Conservation (phyloP, 2,113 vertebrate species). For the Cheilinus undulatus region DNA sequence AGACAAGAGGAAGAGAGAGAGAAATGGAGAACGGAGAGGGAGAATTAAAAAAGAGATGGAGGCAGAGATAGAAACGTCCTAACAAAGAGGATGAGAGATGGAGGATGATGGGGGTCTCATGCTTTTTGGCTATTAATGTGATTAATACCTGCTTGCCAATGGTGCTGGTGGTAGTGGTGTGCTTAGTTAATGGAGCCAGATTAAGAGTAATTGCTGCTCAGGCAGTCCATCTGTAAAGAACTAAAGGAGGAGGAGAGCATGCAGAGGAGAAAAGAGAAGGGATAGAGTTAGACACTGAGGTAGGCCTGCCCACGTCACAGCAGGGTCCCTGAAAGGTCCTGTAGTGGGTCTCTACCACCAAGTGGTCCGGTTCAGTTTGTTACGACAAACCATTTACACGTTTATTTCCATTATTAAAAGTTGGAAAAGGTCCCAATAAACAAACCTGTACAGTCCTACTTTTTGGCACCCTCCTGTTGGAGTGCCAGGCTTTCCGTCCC, state of each 20-base stretch:
- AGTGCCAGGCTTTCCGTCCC: too few relatives aligned
- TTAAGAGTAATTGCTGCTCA: conserved; percentile 73
- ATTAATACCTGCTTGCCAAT: conserved; percentile 69
- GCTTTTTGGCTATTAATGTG: conserved; percentile 76
- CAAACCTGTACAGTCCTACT: too few relatives aligned
- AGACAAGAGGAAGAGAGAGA: background rate
- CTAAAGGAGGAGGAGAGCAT: conserved; percentile 51
- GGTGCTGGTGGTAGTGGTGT: conserved; percentile 20
- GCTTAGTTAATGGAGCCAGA: conserved; percentile 73
- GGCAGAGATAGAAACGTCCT: background rate
- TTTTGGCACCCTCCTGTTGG: too few relatives aligned
- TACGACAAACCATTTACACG: too few relatives aligned
- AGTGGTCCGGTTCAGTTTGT: too few relatives aligned
- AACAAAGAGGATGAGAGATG: conserved; percentile 22
- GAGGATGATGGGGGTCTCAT: conserved; percentile 39
- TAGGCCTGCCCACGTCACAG: too few relatives aligned
- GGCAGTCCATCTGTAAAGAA: conserved; percentile 43
- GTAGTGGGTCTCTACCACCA: too few relatives aligned
- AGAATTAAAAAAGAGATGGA: conserved; percentile 4
- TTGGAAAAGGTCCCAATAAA: too few relatives aligned
- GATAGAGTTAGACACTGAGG: conserved; percentile 5
- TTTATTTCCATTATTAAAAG: too few relatives aligned
- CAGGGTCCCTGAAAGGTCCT: too few relatives aligned
- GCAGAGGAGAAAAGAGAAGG: conserved; percentile 33
- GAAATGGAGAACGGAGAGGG: background rate